Evolutionary conservation across 2,888 invertebrate species (phyloP).

Genomic region (Slavum lentiscoides): DNA sequence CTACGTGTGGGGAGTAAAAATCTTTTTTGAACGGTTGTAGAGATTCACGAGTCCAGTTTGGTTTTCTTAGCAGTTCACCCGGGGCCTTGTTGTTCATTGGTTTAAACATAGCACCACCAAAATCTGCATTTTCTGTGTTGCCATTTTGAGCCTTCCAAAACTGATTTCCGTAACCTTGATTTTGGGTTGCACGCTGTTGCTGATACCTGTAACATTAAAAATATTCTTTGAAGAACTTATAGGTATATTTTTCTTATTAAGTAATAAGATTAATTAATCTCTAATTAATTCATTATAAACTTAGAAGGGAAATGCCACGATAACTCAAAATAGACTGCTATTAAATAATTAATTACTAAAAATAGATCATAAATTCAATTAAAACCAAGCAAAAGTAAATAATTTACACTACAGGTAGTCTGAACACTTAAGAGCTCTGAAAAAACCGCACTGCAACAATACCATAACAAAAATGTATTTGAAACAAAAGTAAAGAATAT

Average conservation of each 20-base stretch:
- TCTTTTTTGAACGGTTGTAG: slow-evolving; percentile 91
- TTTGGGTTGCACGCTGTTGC: slow-evolving; percentile 45
- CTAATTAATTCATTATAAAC: not conserved
- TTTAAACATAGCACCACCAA: slow-evolving; percentile 48
- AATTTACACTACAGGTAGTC: no score
- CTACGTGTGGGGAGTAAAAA: slow-evolving; percentile 84
- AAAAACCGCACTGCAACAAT: no score
- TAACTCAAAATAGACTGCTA: not conserved
- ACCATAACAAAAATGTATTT: no score
- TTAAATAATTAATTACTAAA: not conserved
- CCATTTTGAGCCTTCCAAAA: slow-evolving; percentile 51
- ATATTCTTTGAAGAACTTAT: not conserved
- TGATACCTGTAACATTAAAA: slow-evolving; percentile 33
- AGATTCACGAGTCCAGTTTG: slow-evolving; percentile 81
- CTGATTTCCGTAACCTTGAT: slow-evolving; percentile 48
- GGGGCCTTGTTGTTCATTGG: slow-evolving; percentile 49
- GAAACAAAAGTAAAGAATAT: no score
- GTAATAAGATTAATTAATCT: not conserved
- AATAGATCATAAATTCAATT: no score
- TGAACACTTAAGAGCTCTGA: no score
- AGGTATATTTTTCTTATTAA: not conserved
- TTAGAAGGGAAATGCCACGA: slow-evolving; percentile 11
- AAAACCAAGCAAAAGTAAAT: no score
- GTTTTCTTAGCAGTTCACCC: slow-evolving; percentile 68
- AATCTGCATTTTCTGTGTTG: slow-evolving; percentile 48